These are phyloP conservation scores for Geopemphigus sp. DNA, from an alignment of 1,140 invertebrate species.

Conservation along the genomic window DNA sequence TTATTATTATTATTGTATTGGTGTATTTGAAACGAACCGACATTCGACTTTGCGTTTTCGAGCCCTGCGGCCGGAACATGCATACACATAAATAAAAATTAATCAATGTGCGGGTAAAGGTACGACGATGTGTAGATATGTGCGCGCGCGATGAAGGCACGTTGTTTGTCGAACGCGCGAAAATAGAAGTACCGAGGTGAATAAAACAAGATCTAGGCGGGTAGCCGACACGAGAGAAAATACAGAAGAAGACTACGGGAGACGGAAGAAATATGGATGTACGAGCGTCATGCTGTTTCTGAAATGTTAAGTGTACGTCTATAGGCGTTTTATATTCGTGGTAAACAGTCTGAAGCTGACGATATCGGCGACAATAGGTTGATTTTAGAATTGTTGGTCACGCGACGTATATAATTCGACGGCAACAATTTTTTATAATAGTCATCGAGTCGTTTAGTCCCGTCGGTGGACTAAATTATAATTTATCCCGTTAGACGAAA, in stretches of 20 bases:
- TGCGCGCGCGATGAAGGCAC: not conserved
- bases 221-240: not conserved
- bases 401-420: no score
- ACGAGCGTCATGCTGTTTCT: not conserved
- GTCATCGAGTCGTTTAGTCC: no score
- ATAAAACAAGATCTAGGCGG: not conserved
- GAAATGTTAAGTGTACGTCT: no score
- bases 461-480: no score
- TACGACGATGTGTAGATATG: not conserved
- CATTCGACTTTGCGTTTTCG: constrained; percentile 54
- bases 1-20: not conserved
- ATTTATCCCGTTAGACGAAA: no score
- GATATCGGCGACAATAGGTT: no score
- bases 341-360: no score
- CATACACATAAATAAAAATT: constrained; percentile 50
- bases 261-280: not conserved
- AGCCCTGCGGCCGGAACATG: constrained; percentile 52
- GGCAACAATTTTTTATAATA: no score
- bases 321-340: no score
- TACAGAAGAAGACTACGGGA: not conserved
- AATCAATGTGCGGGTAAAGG: constrained; percentile 26
- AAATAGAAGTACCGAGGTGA: not conserved
- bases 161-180: not conserved
- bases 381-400: no score
- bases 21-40: constrained; percentile 52